A percentile compares a stretch with the other conserved stretches of the same genome.
These are phyloP conservation scores for Conger conger DNA, from an alignment of 2,113 vertebrate genomes.

Conservation along the genomic window DNA sequence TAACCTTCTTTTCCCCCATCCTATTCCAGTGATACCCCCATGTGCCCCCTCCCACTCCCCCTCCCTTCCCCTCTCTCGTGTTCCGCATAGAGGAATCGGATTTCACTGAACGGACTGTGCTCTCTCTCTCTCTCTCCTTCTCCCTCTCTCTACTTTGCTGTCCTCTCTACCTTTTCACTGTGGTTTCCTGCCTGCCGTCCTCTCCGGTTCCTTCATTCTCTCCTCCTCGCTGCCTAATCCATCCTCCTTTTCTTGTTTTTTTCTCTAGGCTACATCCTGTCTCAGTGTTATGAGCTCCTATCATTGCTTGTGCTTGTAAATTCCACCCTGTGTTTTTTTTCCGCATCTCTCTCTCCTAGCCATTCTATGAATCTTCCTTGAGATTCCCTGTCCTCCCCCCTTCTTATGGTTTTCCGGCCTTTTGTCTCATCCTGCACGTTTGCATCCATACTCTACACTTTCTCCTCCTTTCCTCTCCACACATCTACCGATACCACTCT, in stretches of 20 bases:
- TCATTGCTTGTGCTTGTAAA: too few relatives aligned
- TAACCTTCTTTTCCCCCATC: not conserved
- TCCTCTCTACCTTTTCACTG: not conserved
- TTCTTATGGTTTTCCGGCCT: not conserved
- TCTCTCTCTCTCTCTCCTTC: conserved; percentile 20
- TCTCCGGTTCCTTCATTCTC: not conserved
- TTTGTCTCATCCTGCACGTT: not conserved
- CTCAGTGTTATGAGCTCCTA: not conserved
- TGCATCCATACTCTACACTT: not conserved
- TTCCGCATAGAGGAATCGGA: conserved; percentile 35
- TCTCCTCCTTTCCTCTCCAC: not conserved
- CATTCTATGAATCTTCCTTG: not conserved
- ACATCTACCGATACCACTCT: not conserved
- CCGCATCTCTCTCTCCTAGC: not conserved
- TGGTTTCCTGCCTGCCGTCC: conserved; percentile 14
- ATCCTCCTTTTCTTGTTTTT: not conserved
- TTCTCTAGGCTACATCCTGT: not conserved
- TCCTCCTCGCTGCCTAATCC: not conserved
- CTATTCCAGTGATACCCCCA: not conserved
- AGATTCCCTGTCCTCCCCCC: not conserved
- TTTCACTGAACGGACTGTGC: conserved; percentile 29
- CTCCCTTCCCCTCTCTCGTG: conserved; percentile 4
- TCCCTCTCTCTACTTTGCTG: conserved; percentile 16
- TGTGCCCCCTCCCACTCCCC: not conserved
- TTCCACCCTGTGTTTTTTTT: not conserved